Percentiles rank a stretch among this genome's conserved stretches.
Evolutionary conservation across 2,113 vertebrate species (phyloP).

Genomic region (Cichladusa arquata): DNA sequence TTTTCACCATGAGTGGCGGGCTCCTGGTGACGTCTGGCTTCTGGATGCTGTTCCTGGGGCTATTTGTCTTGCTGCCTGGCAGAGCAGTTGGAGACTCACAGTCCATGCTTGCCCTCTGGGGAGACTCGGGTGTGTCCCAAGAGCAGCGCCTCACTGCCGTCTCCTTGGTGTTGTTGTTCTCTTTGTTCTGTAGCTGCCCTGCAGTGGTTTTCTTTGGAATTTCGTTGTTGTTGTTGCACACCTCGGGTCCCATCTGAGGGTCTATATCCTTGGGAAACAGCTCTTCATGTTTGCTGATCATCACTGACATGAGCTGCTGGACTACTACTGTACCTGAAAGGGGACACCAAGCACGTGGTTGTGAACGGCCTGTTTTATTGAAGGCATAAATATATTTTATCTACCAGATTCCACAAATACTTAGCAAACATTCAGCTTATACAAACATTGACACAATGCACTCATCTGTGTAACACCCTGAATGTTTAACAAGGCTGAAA

Average conservation of each 20-base stretch:
- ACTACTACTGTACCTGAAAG: conserved; percentile 89
- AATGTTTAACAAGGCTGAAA: not conserved
- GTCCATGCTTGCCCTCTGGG: conserved; percentile 77
- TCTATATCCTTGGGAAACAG: conserved; percentile 87
- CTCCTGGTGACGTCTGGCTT: conserved; percentile 86
- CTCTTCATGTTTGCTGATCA: conserved; percentile 88
- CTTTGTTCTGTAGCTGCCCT: conserved; percentile 83
- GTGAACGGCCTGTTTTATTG: not conserved
- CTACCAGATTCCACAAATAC: not conserved
- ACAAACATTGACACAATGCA: not conserved
- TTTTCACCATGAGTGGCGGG: conserved; percentile 88
- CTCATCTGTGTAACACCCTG: not conserved
- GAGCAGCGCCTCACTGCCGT: conserved; percentile 78
- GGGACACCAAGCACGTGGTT: not conserved
- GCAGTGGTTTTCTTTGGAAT: conserved; percentile 65
- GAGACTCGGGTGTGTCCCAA: conserved; percentile 87
- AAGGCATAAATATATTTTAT: not conserved
- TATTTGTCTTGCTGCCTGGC: conserved; percentile 77
- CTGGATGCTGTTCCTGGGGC: conserved; percentile 83
- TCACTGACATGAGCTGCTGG: conserved; percentile 94
- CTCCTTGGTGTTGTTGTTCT: conserved; percentile 86
- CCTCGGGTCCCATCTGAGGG: conserved; percentile 67
- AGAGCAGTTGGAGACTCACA: conserved; percentile 74
- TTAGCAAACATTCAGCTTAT: not conserved
- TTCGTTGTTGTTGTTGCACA: conserved; percentile 88